These are phyloP conservation scores for Umimayanthus chanpuru DNA, from an alignment of 92 coral and sea anemone genomes.

Conservation along the genomic window DNA sequence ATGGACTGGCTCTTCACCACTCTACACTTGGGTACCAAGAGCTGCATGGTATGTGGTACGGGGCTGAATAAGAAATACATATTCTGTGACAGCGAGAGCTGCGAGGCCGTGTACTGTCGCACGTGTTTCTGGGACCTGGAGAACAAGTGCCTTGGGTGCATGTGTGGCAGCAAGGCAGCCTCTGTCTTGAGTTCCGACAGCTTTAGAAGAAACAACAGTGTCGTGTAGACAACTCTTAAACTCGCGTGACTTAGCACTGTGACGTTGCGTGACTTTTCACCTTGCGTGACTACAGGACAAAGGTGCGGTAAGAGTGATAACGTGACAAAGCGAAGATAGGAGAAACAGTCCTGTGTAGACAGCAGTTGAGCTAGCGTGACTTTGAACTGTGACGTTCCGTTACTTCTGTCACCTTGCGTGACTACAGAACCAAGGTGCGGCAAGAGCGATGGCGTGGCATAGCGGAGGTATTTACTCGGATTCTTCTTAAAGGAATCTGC, in stretches of 20 bases:
- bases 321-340: neutral
- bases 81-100: constrained; percentile 80
- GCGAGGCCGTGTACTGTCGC: constrained; percentile 92
- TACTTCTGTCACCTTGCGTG: neutral
- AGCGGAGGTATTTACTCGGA: too few relatives aligned
- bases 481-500: too few relatives aligned
- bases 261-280: neutral
- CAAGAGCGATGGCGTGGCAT: neutral
- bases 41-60: constrained; percentile 88
- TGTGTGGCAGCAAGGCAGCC: constrained; percentile 83
- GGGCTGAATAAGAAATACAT: constrained; percentile 76
- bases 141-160: constrained; percentile 93
- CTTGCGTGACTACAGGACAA: neutral
- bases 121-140: constrained; percentile 98
- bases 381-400: neutral
- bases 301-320: neutral
- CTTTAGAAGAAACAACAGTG: constrained; percentile 33
- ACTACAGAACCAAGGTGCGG: neutral
- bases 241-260: neutral
- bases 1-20: constrained; percentile 73
- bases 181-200: constrained; percentile 54
- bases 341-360: constrained; percentile 32
- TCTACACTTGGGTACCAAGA: constrained; percentile 70
- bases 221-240: neutral
- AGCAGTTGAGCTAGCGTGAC: neutral